Evolutionary conservation across 2,797 vertebrate species (phyloP), one percentile per base, ranked within the genome.

Genomic region (Parotocinclus haroldoi): DNA sequence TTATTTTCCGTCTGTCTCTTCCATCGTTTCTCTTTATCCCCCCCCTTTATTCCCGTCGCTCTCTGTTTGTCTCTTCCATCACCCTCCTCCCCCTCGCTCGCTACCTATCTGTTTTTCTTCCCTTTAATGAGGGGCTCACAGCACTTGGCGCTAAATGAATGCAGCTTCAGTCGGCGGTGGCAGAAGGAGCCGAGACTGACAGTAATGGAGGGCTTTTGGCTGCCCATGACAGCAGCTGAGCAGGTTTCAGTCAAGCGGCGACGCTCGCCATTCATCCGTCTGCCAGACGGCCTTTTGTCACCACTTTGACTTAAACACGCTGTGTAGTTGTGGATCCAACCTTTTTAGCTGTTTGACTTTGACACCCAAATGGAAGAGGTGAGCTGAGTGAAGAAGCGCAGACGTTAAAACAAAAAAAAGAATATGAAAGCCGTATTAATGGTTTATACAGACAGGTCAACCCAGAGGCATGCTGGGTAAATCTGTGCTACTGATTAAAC

Each of bases 81-180:
- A n/a, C 36, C 36, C 36, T 48, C 56, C 38, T 37, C 48, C 16
- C 19, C 44, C 63, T 55, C 54, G 36, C 18, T 37, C 46, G 37
- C 53, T 73, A 55, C 63, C 63, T 72, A 45, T 42, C 61, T 60
- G 48, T 66, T 71, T 58, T 67, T 42, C 54, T 63, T 63, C 61
- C 39, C 27, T 65, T 56, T 57, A 17, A 66, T 63, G 64, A 57
- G 76, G 67, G 71, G 74, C 76, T 78, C 71, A 44, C 62, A 69
- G 71, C 68, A 64, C 69, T 74, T 71, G 78, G 73, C 69, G 57
- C 27, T 60, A 66, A 75, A 69, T 71, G 68, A 74, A 70, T 58
- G 18, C 52, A 40, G 66, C 59, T 74, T 77, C 59, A 57, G 71
- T 72, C 73, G 11, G 49, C 56, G 46, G 62, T 66, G 66, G 68